phyloP scores from a whole-genome alignment of 2,113 vertebrate genomes.

The Laticauda colubrina region DNA sequence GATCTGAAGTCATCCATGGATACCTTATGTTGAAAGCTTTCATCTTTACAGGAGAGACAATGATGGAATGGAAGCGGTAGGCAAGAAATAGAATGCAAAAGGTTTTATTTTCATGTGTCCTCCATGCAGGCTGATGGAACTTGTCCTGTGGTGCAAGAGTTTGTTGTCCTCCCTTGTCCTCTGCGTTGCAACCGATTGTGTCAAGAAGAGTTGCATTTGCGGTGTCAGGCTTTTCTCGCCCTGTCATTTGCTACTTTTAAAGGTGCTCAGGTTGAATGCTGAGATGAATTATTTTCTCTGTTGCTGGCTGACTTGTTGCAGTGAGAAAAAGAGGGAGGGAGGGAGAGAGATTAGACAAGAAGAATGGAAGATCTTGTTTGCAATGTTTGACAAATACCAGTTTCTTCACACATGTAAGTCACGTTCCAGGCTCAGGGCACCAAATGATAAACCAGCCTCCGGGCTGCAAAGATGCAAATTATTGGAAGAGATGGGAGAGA shows the following conservation, averaged over 20 bases:
- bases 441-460: neutral
- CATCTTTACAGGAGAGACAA: neutral
- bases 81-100: neutral
- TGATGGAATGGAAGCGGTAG: neutral
- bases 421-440: neutral
- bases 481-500: constrained; percentile 16
- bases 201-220: neutral
- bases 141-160: neutral
- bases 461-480: constrained; percentile 26
- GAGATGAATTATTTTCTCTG: neutral
- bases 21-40: neutral
- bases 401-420: neutral
- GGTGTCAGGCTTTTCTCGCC: neutral
- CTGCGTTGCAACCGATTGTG: neutral
- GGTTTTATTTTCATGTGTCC: neutral
- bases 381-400: neutral
- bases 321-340: neutral
- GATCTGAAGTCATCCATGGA: neutral
- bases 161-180: neutral
- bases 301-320: neutral
- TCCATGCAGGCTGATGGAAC: neutral
- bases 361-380: neutral
- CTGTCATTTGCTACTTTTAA: neutral
- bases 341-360: neutral
- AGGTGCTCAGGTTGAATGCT: neutral